Evolutionary conservation across 2,888 invertebrate species (phyloP).

Genomic region (Cosmorhoe ocellata): DNA sequence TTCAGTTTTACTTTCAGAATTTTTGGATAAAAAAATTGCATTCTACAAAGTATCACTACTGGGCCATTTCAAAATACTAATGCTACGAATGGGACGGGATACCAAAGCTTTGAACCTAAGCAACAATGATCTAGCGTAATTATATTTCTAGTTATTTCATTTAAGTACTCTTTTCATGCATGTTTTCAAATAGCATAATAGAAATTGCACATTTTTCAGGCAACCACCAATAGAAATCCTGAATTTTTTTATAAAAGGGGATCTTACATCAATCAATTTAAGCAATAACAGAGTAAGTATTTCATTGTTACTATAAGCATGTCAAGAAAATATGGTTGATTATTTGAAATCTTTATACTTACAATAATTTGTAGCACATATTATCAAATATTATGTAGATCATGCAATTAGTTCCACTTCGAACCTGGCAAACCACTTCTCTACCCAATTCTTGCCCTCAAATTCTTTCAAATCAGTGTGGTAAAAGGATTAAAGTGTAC

Average conservation of each 20-base stretch:
- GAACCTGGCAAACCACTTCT: no score
- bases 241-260: conserved; percentile 73
- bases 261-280: conserved; percentile 61
- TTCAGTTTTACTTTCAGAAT: no score
- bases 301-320: no score
- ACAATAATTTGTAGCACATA: no score
- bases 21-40: conserved; percentile 54
- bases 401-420: no score
- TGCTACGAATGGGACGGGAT: conserved; percentile 70
- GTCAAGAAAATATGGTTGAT: no score
- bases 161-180: no score
- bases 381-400: no score
- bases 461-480: no score
- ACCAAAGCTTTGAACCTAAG: conserved; percentile 66
- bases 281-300: conserved; percentile 69
- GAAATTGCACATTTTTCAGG: conserved; percentile 46
- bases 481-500: no score
- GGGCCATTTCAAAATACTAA: conserved; percentile 63
- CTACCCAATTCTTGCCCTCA: no score
- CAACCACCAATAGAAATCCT: conserved; percentile 65
- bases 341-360: no score
- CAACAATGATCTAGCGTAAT: conserved; percentile 64
- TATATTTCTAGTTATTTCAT: background rate
- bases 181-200: background rate
- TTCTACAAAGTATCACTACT: conserved; percentile 65